Conservation (phyloP, 2,797 vertebrate species). For the Tragelaphus oryx region DNA sequence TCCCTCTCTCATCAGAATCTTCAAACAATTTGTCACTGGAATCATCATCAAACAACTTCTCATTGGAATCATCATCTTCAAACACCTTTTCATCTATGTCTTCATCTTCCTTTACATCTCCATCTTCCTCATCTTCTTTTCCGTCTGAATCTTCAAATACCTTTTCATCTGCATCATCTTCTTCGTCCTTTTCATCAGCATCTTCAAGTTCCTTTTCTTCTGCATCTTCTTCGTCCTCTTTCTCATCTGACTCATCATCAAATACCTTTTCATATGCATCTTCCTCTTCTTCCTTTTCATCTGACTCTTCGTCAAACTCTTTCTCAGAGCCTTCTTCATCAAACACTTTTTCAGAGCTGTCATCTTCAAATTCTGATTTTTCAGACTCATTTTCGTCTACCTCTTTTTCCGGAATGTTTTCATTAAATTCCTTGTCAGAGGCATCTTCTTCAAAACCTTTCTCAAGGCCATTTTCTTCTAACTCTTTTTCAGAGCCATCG, state of each 20-base stretch:
- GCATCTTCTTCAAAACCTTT: conserved; percentile 25
- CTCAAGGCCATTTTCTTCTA: conserved; percentile 45
- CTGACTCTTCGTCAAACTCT: conserved; percentile 52
- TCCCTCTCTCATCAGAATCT: conserved; percentile 44
- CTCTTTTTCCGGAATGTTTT: conserved; percentile 40
- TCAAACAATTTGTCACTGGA: conserved; percentile 49
- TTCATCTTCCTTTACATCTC: conserved; percentile 25
- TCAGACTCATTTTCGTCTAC: conserved; percentile 57
- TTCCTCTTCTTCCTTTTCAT: conserved; percentile 51
- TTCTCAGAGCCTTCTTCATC: conserved; percentile 60
- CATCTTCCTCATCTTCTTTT: conserved; percentile 50
- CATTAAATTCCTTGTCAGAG: conserved; percentile 36
- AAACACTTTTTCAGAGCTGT: conserved; percentile 52
- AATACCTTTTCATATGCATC: conserved; percentile 44
- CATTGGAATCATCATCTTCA: background rate
- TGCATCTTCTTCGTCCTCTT: conserved; percentile 1
- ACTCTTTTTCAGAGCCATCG: conserved; percentile 43
- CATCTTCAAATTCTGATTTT: conserved; percentile 32
- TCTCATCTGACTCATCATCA: conserved; percentile 57
- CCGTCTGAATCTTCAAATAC: conserved; percentile 46
- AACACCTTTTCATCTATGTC: conserved; percentile 31
- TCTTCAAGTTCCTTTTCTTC: conserved; percentile 37
- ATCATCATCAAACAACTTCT: conserved; percentile 52
- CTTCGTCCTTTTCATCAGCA: conserved; percentile 12
- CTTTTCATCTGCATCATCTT: conserved; percentile 18